Percentiles rank a stretch among this genome's conserved stretches.
These are phyloP conservation scores for Leucophenga montana DNA, from an alignment of 2,888 invertebrate species.

Conservation along the genomic window DNA sequence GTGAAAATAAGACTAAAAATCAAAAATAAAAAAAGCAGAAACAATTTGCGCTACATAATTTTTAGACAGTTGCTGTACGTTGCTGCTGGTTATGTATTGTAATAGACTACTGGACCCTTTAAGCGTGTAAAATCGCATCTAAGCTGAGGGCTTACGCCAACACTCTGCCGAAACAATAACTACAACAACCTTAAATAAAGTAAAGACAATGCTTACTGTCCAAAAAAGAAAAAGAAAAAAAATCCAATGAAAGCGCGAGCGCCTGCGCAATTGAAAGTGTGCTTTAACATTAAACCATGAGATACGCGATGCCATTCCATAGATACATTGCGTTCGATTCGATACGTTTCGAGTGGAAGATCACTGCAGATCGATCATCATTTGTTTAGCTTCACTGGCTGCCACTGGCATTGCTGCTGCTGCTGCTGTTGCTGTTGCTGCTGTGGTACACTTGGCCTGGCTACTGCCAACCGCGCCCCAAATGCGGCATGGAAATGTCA, in stretches of 20 bases:
- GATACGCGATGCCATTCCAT: too few relatives aligned
- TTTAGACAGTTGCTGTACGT: background rate
- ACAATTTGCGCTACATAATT: constrained; percentile 1
- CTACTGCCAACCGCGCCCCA: constrained; percentile 16
- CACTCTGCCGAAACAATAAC: background rate
- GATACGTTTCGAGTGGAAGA: constrained; percentile 11
- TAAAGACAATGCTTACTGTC: background rate
- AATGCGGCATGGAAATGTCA: constrained; percentile 22
- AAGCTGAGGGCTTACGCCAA: constrained; percentile 23
- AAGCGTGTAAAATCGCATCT: background rate
- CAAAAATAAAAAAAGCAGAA: background rate
- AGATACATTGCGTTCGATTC: background rate
- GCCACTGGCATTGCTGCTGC: constrained; percentile 41
- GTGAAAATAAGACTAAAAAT: background rate
- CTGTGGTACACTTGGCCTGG: constrained; percentile 2
- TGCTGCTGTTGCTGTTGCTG: constrained; percentile 4
- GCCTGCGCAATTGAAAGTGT: constrained; percentile 20
- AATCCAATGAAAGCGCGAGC: background rate
- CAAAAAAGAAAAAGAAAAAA: background rate
- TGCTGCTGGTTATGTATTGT: too few relatives aligned
- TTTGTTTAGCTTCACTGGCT: constrained; percentile 62
- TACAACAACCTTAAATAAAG: constrained; percentile 41
- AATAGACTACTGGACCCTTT: too few relatives aligned
- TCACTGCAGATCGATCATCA: constrained; percentile 62
- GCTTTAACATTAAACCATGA: background rate